Conservation (phyloP, 1,140 invertebrate species). For the Oscheius sp. region DNA sequence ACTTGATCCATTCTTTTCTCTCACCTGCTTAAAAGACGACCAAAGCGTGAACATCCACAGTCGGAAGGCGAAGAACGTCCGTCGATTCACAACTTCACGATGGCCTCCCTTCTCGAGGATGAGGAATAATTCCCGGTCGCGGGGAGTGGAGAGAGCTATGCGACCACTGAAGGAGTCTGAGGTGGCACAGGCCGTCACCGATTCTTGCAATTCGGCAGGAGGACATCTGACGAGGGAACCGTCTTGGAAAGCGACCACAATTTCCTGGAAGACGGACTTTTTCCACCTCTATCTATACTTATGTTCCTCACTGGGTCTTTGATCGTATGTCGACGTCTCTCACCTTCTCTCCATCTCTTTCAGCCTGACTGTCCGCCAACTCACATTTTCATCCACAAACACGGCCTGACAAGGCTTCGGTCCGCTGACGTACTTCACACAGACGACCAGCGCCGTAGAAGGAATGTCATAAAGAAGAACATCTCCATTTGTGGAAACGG, state of each 20-base stretch:
- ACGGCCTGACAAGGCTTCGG: constrained; percentile 2
- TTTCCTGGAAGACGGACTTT: constrained; percentile 7
- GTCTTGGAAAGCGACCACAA: constrained; percentile 14
- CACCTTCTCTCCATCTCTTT: too few relatives aligned
- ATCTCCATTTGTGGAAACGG: constrained; percentile 10
- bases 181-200: background rate
- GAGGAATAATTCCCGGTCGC: constrained; percentile 4
- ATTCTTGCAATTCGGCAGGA: background rate
- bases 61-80: constrained; percentile 1
- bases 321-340: too few relatives aligned
- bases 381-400: constrained; percentile 27
- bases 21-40: constrained; percentile 19
- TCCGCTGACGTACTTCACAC: constrained; percentile 8
- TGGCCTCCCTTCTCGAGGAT: constrained; percentile 1
- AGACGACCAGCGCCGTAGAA: background rate
- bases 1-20: too few relatives aligned
- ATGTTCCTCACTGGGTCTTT: background rate
- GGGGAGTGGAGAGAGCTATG: background rate
- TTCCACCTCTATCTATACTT: background rate
- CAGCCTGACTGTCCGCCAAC: too few relatives aligned
- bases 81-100: constrained; percentile 5
- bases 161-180: background rate
- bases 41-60: constrained; percentile 21
- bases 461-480: constrained; percentile 15
- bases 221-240: constrained; percentile 9